Conservation (phyloP, 2,888 invertebrate species). For the Cosmopolites sordidus region DNA sequence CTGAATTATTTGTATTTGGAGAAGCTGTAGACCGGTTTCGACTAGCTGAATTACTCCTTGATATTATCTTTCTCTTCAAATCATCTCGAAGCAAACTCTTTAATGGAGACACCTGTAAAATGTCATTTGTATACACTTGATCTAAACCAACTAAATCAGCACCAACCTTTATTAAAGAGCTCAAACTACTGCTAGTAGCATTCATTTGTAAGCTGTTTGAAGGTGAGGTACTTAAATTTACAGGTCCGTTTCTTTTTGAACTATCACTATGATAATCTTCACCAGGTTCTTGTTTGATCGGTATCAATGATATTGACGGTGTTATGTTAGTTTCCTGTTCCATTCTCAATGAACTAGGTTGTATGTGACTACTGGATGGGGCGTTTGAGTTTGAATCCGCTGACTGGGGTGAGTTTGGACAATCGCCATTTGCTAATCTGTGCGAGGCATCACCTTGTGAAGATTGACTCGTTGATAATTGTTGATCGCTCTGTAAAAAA, state of each 20-base stretch:
- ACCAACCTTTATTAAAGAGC: conserved; percentile 66
- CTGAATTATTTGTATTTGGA: conserved; percentile 46
- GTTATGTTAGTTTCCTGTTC: conserved; percentile 62
- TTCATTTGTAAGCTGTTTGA: conserved; percentile 45
- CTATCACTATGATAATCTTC: conserved; percentile 50
- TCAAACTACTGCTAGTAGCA: conserved; percentile 65
- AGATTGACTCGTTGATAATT: conserved; percentile 36
- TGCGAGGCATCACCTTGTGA: conserved; percentile 36
- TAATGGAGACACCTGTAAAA: conserved; percentile 62
- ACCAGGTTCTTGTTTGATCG: conserved; percentile 69
- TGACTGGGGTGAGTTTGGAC: conserved; percentile 75
- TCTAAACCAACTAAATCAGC: neutral
- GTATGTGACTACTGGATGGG: conserved; percentile 63
- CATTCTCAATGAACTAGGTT: conserved; percentile 44
- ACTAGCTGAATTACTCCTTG: conserved; percentile 55
- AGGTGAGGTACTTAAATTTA: conserved; percentile 44
- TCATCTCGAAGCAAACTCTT: conserved; percentile 82
- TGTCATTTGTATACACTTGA: neutral
- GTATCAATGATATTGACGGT: conserved; percentile 81
- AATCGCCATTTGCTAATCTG: conserved; percentile 59
- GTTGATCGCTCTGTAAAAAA: conserved; percentile 41
- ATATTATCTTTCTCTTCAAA: conserved; percentile 73
- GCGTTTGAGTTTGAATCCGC: conserved; percentile 72
- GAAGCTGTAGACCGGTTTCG: conserved; percentile 48
- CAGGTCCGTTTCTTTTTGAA: conserved; percentile 45